Evolutionary conservation across 2,113 vertebrate genomes (phyloP).

Genomic region (Oostethus manadensis): DNA sequence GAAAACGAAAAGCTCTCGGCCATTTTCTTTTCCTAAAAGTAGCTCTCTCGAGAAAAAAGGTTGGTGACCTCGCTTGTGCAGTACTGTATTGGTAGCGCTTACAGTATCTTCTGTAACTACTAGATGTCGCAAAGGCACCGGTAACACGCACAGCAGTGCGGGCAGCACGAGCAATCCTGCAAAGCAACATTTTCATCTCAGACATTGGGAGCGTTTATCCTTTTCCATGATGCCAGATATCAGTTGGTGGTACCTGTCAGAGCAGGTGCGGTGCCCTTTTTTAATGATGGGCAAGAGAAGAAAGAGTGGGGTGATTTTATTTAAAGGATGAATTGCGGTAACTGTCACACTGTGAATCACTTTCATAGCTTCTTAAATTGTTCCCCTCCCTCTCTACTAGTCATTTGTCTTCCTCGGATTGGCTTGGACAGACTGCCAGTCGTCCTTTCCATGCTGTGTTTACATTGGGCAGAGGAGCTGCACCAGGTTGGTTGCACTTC

Average conservation of each 20-base stretch:
- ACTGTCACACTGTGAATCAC: neutral
- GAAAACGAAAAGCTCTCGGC: no score
- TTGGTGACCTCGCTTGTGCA: no score
- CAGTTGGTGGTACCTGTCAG: constrained; percentile 1
- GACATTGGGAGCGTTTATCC: neutral
- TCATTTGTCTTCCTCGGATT: no score
- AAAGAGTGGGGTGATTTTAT: neutral
- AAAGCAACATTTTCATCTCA: neutral
- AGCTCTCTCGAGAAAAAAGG: no score
- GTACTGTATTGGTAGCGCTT: neutral
- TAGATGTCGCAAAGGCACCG: constrained; percentile 30
- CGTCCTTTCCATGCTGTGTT: constrained; percentile 47
- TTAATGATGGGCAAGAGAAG: neutral
- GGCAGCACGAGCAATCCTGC: neutral
- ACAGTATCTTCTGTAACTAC: constrained; percentile 23
- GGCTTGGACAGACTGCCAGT: constrained; percentile 51
- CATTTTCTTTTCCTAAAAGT: no score
- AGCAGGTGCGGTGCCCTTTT: neutral
- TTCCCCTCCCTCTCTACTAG: constrained; percentile 15
- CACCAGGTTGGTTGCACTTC: constrained; percentile 55
- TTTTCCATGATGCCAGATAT: neutral
- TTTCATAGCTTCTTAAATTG: neutral
- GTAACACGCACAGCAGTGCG: neutral
- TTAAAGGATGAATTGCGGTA: neutral
- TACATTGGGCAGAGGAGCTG: constrained; percentile 59